Evolutionary conservation across 2,888 invertebrate species (phyloP).

Genomic region (Buathra laborator): DNA sequence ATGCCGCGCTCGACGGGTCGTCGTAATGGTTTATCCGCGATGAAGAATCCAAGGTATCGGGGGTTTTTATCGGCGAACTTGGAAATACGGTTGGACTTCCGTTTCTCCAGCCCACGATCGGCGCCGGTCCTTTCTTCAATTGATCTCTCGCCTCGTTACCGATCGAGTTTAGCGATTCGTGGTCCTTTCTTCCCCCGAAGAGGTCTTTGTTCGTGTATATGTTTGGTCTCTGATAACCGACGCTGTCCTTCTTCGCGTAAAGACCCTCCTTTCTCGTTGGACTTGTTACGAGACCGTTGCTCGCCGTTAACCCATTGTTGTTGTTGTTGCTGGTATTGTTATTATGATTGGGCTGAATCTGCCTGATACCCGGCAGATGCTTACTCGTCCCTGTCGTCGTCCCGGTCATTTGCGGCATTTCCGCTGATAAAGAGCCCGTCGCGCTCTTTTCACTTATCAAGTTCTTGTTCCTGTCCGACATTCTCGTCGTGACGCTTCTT

Average conservation of each 20-base stretch:
- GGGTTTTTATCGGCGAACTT: slow-evolving; percentile 72
- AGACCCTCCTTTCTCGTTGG: slow-evolving; percentile 72
- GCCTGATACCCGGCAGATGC: slow-evolving; percentile 20
- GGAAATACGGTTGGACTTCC: slow-evolving; percentile 81
- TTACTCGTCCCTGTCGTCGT: slow-evolving; percentile 13
- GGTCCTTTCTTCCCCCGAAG: slow-evolving; percentile 19
- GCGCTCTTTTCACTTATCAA: slow-evolving; percentile 66
- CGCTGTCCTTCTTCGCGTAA: slow-evolving; percentile 72
- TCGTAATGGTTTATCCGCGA: slow-evolving; percentile 38
- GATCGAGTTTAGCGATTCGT: slow-evolving; percentile 30
- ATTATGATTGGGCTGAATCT: slow-evolving; percentile 56
- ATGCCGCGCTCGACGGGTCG: slow-evolving; percentile 36
- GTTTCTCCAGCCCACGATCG: slow-evolving; percentile 83
- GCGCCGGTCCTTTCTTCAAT: slow-evolving; percentile 76
- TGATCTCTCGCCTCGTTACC: slow-evolving; percentile 56
- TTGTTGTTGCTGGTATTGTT: slow-evolving; percentile 68
- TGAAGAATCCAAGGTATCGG: slow-evolving; percentile 52
- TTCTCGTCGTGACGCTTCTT: slow-evolving; percentile 68
- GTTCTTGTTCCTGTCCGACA: slow-evolving; percentile 78
- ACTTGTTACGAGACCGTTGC: slow-evolving; percentile 37
- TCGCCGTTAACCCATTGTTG: slow-evolving; percentile 46
- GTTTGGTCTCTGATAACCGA: slow-evolving; percentile 68
- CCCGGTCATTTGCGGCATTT: not conserved
- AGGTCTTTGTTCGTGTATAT: slow-evolving; percentile 64
- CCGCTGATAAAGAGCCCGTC: slow-evolving; percentile 54